Conservation (phyloP, 2,113 vertebrate genomes). For the Engystomops pustulosus region DNA sequence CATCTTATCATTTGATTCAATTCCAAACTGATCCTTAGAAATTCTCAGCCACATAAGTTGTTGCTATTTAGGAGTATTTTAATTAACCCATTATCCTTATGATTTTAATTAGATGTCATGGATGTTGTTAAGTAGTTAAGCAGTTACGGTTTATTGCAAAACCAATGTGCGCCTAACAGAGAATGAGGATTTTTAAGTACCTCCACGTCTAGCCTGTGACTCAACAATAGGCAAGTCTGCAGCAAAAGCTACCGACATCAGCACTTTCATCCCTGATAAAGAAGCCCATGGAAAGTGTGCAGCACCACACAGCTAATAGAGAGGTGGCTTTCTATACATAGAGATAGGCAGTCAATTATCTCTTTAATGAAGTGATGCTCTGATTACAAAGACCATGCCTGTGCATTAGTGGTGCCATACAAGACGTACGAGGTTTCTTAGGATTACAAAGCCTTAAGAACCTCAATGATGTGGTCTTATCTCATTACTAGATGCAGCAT, state of each 20-base stretch:
- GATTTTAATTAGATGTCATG: not conserved
- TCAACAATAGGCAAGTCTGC: conserved; percentile 16
- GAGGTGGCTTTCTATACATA: conserved; percentile 41
- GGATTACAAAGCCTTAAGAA: conserved; percentile 39
- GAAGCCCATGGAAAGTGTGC: conserved; percentile 21
- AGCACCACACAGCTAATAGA: conserved; percentile 43
- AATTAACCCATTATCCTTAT: not conserved
- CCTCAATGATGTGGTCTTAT: conserved; percentile 40
- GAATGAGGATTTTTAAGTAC: conserved; percentile 20
- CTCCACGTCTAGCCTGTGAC: not conserved
- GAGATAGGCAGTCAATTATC: conserved; percentile 56
- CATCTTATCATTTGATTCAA: not conserved
- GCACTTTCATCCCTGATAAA: conserved; percentile 52
- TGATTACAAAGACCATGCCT: conserved; percentile 49
- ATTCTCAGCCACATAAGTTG: not conserved
- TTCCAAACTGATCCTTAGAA: not conserved
- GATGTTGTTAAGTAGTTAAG: not conserved
- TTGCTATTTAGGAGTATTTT: not conserved
- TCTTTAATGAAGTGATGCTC: conserved; percentile 53
- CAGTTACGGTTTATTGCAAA: conserved; percentile 19
- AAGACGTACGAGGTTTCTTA: conserved; percentile 33
- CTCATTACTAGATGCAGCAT: conserved; percentile 35
- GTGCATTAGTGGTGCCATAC: conserved; percentile 35
- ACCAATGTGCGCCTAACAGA: not conserved
- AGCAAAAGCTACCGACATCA: conserved; percentile 9